Evolutionary conservation across 2,888 invertebrate genomes (phyloP).

Genomic region (Lepidocyrtinus sp.): DNA sequence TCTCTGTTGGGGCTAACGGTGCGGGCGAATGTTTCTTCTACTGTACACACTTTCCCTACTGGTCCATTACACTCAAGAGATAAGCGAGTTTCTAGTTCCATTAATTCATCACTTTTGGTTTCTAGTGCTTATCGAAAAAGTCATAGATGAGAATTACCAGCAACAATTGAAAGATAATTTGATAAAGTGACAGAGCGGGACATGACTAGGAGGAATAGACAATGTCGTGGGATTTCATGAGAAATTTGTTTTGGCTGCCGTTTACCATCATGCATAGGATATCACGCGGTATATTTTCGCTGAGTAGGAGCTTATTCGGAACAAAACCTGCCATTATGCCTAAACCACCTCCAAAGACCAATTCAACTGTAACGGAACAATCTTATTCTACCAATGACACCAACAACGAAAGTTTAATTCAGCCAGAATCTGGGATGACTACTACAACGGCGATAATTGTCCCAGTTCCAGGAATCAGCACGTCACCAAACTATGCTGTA

Average conservation of each 20-base stretch:
- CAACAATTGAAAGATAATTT: slow-evolving; percentile 29
- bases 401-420: neutral
- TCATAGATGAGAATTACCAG: slow-evolving; percentile 48
- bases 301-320: slow-evolving; percentile 19
- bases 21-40: slow-evolving; percentile 44
- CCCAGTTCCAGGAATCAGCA: neutral
- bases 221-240: slow-evolving; percentile 33
- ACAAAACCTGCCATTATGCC: slow-evolving; percentile 29
- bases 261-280: slow-evolving; percentile 41
- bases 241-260: slow-evolving; percentile 29
- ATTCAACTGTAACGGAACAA: neutral
- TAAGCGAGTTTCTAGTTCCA: slow-evolving; percentile 44
- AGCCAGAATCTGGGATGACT: neutral
- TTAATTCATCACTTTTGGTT: slow-evolving; percentile 55
- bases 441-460: neutral
- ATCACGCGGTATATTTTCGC: slow-evolving; percentile 16
- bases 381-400: neutral
- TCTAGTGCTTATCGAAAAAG: slow-evolving; percentile 37
- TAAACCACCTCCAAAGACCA: neutral
- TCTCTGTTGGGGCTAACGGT: no score
- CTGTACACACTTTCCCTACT: slow-evolving; percentile 23
- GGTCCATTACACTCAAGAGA: slow-evolving; percentile 35
- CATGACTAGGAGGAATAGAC: neutral
- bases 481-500: neutral
- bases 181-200: neutral